phyloP scores from a whole-genome alignment of 2,113 vertebrate genomes.

The Pedionomus torquatus region DNA sequence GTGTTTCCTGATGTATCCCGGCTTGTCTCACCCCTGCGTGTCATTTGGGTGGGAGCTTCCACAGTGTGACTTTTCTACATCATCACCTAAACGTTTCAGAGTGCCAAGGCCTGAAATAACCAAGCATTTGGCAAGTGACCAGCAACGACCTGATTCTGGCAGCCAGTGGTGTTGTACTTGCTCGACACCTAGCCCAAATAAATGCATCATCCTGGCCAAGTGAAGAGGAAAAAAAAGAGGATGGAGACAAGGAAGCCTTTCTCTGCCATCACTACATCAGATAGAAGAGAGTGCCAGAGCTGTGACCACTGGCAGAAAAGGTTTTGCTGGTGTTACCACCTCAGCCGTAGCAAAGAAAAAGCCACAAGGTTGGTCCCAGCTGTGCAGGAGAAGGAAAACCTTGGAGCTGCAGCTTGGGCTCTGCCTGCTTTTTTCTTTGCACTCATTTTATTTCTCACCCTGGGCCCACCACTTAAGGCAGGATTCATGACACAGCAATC shows the following conservation, averaged over 20 bases:
- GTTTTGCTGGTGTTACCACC: neutral
- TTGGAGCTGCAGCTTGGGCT: neutral
- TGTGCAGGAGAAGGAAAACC: neutral
- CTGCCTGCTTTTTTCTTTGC: neutral
- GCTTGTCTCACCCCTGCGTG: neutral
- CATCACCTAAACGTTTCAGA: neutral
- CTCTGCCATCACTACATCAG: neutral
- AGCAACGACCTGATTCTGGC: neutral
- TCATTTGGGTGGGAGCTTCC: neutral
- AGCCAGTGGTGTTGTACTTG: neutral
- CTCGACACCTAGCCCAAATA: slow-evolving; percentile 19
- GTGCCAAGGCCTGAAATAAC: neutral
- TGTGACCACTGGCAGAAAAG: neutral
- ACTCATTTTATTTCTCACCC: neutral
- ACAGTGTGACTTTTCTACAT: rapidly evolving
- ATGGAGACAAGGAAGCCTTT: neutral
- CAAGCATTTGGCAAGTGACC: neutral
- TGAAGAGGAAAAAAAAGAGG: neutral
- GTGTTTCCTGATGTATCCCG: neutral
- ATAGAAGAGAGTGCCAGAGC: neutral
- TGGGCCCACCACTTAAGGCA: neutral
- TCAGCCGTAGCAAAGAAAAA: neutral
- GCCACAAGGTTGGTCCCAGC: neutral
- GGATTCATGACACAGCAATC: neutral
- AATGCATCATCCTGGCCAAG: neutral